These are phyloP conservation scores for Mastomys coucha DNA, from an alignment of 2,113 vertebrate species.

Conservation along the genomic window DNA sequence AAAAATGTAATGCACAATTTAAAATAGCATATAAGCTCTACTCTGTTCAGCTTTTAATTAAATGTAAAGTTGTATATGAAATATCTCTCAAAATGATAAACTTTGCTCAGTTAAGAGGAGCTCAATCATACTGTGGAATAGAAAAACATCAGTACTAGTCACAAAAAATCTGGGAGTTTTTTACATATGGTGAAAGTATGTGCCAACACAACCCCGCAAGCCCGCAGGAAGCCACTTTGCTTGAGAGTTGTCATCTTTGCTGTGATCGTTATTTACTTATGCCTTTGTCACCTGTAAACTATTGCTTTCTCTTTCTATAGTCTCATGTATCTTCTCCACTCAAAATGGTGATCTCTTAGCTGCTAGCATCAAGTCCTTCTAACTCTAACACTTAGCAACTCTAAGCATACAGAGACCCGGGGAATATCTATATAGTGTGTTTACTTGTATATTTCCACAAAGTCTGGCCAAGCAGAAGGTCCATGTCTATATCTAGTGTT, in stretches of 20 bases:
- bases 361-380: neutral
- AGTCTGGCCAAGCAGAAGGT: neutral
- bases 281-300: neutral
- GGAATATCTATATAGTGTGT: rapidly evolving
- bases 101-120: neutral
- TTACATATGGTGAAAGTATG: neutral
- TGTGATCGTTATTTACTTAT: neutral
- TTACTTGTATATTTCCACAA: neutral
- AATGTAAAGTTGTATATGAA: neutral
- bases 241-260: neutral
- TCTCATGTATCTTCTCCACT: neutral
- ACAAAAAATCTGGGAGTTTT: neutral
- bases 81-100: neutral
- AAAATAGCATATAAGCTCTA: neutral
- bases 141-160: neutral
- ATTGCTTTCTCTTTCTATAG: neutral
- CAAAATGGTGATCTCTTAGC: neutral
- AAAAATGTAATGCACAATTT: neutral
- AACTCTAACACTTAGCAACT: neutral
- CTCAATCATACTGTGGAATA: neutral
- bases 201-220: neutral
- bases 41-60: neutral
- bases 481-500: neutral
- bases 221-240: neutral
- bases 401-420: neutral